These are phyloP conservation scores for Pachliopta kotzebuea DNA, from an alignment of 2,888 invertebrate species.

Conservation along the genomic window DNA sequence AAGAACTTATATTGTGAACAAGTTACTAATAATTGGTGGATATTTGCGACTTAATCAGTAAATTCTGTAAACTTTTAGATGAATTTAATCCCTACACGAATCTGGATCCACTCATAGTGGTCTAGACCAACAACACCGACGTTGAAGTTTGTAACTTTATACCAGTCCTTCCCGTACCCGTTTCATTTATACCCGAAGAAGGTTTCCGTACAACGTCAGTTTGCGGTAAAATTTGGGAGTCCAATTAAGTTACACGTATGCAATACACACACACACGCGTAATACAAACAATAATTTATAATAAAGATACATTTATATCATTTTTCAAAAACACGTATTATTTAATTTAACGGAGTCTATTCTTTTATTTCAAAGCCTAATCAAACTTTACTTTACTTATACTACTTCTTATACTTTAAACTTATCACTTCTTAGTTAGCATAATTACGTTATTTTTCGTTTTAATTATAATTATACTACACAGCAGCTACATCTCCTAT, in stretches of 20 bases:
- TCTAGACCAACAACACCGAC: slow-evolving; percentile 62
- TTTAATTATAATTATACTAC: too few species aligned
- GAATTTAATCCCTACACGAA: slow-evolving; percentile 56
- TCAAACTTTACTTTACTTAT: too few species aligned
- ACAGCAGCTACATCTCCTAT: too few species aligned
- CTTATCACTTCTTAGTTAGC: too few species aligned
- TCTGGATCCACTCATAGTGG: slow-evolving; percentile 47
- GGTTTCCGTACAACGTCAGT: slow-evolving; percentile 44
- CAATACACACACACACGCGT: slow-evolving; percentile 44
- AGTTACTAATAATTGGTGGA: not conserved
- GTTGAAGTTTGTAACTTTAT: slow-evolving; percentile 68
- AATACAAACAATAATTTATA: not conserved
- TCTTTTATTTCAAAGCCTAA: too few species aligned
- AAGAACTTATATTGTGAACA: not conserved
- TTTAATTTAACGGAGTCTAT: too few species aligned
- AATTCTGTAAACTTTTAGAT: slow-evolving; percentile 46
- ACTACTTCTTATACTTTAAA: too few species aligned
- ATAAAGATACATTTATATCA: not conserved
- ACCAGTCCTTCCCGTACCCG: slow-evolving; percentile 37
- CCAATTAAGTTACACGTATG: slow-evolving; percentile 66
- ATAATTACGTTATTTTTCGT: too few species aligned
- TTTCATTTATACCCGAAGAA: slow-evolving; percentile 47
- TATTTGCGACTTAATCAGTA: not conserved
- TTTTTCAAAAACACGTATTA: not conserved
- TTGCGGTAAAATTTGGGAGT: slow-evolving; percentile 57